phyloP scores from a whole-genome alignment of 2,797 vertebrate genomes.

The Dallia pectoralis region DNA sequence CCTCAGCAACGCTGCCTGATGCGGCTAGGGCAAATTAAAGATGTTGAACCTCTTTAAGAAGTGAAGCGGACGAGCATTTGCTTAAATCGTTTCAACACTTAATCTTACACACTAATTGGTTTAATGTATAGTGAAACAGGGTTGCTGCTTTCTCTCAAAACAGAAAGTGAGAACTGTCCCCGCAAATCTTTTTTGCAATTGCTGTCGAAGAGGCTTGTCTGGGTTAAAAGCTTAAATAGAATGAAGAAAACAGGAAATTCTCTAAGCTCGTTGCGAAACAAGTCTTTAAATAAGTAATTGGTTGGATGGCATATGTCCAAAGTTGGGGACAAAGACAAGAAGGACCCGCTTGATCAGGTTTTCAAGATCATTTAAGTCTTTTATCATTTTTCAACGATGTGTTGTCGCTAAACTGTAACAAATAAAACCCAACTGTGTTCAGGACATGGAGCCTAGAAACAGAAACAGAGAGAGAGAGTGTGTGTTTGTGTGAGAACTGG shows the following conservation, averaged over 20 bases:
- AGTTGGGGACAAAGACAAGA: constrained; percentile 51
- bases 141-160: constrained; percentile 58
- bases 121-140: constrained; percentile 71
- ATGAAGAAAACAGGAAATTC: constrained; percentile 58
- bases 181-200: constrained; percentile 40
- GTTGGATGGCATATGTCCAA: constrained; percentile 44
- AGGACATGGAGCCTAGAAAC: neutral
- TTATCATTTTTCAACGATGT: neutral
- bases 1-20: constrained; percentile 52
- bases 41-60: constrained; percentile 43
- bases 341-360: constrained; percentile 10
- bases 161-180: constrained; percentile 55
- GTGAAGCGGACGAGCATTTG: constrained; percentile 49
- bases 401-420: neutral
- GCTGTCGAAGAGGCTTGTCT: constrained; percentile 45
- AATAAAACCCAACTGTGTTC: neutral
- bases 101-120: constrained; percentile 55
- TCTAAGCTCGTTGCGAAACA: constrained; percentile 56
- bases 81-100: constrained; percentile 43
- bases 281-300: constrained; percentile 62
- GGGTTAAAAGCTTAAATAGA: constrained; percentile 57
- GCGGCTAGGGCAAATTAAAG: constrained; percentile 40
- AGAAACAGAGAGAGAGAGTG: neutral
- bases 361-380: neutral
- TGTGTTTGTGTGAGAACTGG: neutral